Conservation (phyloP, 2,888 invertebrate species). For the Nyleta sp. region DNA sequence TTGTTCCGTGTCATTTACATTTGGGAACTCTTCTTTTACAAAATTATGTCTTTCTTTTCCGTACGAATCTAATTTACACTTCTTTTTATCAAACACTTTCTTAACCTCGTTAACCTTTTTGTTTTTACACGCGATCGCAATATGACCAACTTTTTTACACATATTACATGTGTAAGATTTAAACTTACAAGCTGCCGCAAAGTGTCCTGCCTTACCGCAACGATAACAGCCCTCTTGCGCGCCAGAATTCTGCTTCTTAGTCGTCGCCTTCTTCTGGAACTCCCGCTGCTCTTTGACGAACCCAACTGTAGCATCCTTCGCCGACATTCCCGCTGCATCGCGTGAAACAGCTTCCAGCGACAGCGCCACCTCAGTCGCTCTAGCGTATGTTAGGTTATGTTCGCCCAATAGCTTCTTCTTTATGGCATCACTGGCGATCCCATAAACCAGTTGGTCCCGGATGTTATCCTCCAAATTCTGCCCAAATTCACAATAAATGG, state of each 20-base stretch:
- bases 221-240: not conserved
- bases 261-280: not conserved
- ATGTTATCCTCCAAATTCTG: constrained; percentile 16
- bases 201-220: constrained; percentile 16
- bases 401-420: constrained; percentile 16
- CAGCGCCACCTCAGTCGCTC: constrained; percentile 12
- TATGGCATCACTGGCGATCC: not conserved
- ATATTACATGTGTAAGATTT: not conserved
- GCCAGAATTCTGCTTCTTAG: not conserved
- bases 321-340: constrained; percentile 32
- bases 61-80: not conserved
- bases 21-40: not conserved
- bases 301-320: constrained; percentile 7
- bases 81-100: too few species aligned
- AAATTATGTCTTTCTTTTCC: constrained; percentile 7
- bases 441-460: constrained; percentile 25
- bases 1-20: too few species aligned
- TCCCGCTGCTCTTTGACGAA: constrained; percentile 13
- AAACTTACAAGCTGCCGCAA: not conserved
- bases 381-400: not conserved
- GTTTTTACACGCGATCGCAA: constrained; percentile 6
- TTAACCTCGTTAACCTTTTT: too few species aligned
- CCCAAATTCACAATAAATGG: constrained; percentile 58
- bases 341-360: constrained; percentile 19
- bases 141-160: constrained; percentile 10